Evolutionary conservation across 37 sponge, comb jelly and placozoan species (phyloP).

Genomic region (Petrosia ficiformis): DNA sequence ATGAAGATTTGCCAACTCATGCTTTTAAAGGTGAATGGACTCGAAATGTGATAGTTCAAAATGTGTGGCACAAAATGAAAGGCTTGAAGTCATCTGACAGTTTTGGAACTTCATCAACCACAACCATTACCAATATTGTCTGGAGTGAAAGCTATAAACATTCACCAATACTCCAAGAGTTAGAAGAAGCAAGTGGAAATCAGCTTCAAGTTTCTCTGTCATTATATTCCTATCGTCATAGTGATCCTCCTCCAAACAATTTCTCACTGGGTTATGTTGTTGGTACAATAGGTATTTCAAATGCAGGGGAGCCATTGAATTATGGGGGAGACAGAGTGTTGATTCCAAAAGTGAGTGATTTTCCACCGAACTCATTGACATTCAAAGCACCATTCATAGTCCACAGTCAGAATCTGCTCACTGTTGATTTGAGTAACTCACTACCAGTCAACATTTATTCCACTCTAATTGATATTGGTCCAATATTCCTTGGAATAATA

Average conservation of each 20-base stretch:
- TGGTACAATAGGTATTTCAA: slow-evolving; percentile 40
- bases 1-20: not conserved
- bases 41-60: not conserved
- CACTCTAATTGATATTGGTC: slow-evolving; percentile 10
- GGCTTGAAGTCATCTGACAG: not conserved
- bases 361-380: not conserved
- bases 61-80: slow-evolving; percentile 2
- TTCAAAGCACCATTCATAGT: slow-evolving; percentile 5
- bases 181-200: not conserved
- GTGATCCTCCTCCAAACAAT: slow-evolving; percentile 2
- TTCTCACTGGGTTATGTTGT: slow-evolving; percentile 14
- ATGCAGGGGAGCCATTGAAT: slow-evolving; percentile 16
- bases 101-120: not conserved
- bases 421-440: slow-evolving; percentile 32
- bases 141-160: not conserved
- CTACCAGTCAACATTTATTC: not conserved
- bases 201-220: too few relatives aligned
- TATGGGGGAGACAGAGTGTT: slow-evolving; percentile 11
- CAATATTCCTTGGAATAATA: not conserved
- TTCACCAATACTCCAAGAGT: not conserved
- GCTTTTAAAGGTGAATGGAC: slow-evolving; percentile 5
- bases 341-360: not conserved
- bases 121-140: not conserved
- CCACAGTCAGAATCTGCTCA: not conserved
- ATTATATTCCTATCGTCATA: slow-evolving; percentile 5